Evolutionary conservation across 1,140 invertebrate genomes (phyloP).

Genomic region (Mesaphorura yosii): DNA sequence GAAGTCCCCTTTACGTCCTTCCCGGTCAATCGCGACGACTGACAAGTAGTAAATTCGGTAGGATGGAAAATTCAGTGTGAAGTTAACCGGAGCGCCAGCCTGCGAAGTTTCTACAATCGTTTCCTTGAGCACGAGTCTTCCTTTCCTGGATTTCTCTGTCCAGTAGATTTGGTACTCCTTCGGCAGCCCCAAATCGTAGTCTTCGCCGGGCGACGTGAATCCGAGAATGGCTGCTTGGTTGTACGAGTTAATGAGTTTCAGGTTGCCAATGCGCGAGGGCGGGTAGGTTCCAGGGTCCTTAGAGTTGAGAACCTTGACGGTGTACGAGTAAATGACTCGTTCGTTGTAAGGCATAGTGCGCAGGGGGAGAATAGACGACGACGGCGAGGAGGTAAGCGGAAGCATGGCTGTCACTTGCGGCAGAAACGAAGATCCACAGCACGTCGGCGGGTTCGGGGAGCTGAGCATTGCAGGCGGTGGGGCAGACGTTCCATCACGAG

Average conservation of each 20-base stretch:
- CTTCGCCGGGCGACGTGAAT: constrained; percentile 29
- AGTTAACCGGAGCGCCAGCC: constrained; percentile 15
- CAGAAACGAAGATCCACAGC: constrained; percentile 18
- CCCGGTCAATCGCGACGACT: constrained; percentile 18
- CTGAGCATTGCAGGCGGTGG: not conserved
- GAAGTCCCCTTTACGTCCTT: constrained; percentile 3
- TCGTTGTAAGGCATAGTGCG: constrained; percentile 30
- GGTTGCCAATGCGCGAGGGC: constrained; percentile 27
- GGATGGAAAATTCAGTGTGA: constrained; percentile 13
- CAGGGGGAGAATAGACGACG: constrained; percentile 2
- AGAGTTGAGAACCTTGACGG: constrained; percentile 22
- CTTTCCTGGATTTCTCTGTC: constrained; percentile 5
- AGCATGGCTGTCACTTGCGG: not conserved
- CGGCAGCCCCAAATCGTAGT: constrained; percentile 25
- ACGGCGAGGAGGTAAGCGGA: not conserved
- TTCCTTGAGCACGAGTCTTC: not conserved
- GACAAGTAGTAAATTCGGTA: constrained; percentile 18
- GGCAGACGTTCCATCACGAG: constrained; percentile 2
- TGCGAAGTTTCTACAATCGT: constrained; percentile 2
- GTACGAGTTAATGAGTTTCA: constrained; percentile 14
- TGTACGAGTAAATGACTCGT: constrained; percentile 24
- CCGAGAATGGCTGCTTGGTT: constrained; percentile 14
- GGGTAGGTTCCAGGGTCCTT: constrained; percentile 16
- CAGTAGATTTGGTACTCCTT: constrained; percentile 19
- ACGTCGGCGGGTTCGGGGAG: constrained; percentile 5